phyloP scores from a whole-genome alignment of 2,888 invertebrate genomes.

The Rhabditoides inermis region DNA sequence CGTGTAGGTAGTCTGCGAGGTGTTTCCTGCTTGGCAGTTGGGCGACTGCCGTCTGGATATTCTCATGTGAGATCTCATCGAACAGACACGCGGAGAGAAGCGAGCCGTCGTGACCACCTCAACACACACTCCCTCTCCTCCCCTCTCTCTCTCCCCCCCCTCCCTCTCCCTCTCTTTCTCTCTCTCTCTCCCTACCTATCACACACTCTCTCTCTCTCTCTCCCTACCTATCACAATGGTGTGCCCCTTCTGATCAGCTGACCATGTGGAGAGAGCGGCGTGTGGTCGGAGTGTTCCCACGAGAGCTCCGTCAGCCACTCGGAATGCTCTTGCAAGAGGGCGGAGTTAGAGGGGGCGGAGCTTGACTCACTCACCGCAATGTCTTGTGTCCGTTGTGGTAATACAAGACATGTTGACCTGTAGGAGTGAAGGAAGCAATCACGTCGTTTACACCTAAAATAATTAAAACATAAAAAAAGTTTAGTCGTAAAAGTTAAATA shows the following conservation, averaged over 20 bases:
- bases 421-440: conserved; percentile 83
- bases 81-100: conserved; percentile 35
- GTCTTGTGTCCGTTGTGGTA: conserved; percentile 93
- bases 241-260: conserved; percentile 32
- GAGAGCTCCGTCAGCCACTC: conserved; percentile 77
- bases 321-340: conserved; percentile 63
- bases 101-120: conserved; percentile 43
- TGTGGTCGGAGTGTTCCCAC: conserved; percentile 75
- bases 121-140: not conserved
- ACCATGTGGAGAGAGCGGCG: conserved; percentile 42
- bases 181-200: not conserved
- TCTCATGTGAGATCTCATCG: conserved; percentile 22
- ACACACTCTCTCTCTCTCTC: not conserved
- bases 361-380: conserved; percentile 59
- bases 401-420: conserved; percentile 87
- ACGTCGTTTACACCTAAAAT: conserved; percentile 83
- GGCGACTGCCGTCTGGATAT: conserved; percentile 24
- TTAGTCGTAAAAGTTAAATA: too few species aligned
- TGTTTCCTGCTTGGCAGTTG: conserved; percentile 31
- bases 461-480: too few species aligned
- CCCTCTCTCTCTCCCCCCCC: not conserved
- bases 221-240: conserved; percentile 36
- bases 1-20: conserved; percentile 40
- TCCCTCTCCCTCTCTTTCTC: not conserved
- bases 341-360: not conserved